These are phyloP conservation scores for Hydriomena furcata DNA, from an alignment of 2,888 invertebrate genomes.

Conservation along the genomic window DNA sequence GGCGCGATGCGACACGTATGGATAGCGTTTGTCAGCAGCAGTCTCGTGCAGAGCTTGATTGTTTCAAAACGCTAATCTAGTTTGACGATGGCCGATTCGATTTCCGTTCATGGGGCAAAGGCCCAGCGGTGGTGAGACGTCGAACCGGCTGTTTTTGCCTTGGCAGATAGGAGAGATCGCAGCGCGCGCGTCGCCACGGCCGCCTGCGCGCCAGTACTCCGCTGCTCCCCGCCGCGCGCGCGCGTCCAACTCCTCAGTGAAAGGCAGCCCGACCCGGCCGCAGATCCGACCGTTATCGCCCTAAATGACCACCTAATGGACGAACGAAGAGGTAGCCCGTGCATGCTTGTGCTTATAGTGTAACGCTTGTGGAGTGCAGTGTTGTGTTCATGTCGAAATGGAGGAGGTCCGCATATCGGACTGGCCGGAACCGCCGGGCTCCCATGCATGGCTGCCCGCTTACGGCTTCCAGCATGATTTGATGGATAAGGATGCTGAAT, in stretches of 20 bases:
- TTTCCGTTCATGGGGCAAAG: conserved; percentile 57
- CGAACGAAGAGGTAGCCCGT: conserved; percentile 77
- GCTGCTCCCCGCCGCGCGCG: conserved; percentile 71
- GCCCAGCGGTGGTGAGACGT: conserved; percentile 50
- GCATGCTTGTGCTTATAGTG: conserved; percentile 76
- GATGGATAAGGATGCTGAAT: conserved; percentile 84
- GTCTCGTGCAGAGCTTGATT: conserved; percentile 38
- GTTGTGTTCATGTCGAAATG: conserved; percentile 78
- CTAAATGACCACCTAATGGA: conserved; percentile 79
- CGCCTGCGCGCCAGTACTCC: conserved; percentile 63
- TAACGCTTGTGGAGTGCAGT: conserved; percentile 76
- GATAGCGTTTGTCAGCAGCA: conserved; percentile 34
- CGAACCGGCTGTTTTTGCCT: conserved; percentile 56
- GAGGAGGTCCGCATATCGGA: conserved; percentile 87
- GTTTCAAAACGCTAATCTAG: conserved; percentile 59
- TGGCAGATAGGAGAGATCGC: conserved; percentile 69
- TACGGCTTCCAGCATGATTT: conserved; percentile 89
- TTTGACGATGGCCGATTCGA: conserved; percentile 52
- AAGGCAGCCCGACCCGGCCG: conserved; percentile 47
- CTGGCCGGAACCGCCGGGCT: conserved; percentile 87
- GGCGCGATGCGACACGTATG: conserved; percentile 23
- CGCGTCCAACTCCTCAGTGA: conserved; percentile 43
- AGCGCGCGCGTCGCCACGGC: conserved; percentile 59
- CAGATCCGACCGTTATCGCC: conserved; percentile 70
- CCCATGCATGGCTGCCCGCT: conserved; percentile 91